phyloP scores from a whole-genome alignment of 1,140 invertebrate species.

The Drosophila micromelanica region DNA sequence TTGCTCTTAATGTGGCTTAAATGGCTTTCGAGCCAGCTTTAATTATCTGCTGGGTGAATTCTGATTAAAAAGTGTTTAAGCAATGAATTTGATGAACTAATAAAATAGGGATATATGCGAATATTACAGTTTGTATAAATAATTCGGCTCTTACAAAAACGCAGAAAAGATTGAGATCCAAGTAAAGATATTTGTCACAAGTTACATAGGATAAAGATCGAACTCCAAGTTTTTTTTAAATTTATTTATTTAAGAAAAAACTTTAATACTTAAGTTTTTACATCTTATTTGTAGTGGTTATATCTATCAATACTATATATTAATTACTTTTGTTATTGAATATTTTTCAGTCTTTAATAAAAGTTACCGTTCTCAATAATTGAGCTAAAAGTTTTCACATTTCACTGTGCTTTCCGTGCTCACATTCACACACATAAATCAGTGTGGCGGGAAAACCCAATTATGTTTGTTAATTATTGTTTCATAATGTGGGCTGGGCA shows the following conservation, averaged over 20 bases:
- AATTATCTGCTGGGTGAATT: not conserved
- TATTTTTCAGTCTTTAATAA: not conserved
- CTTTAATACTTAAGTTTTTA: too few species aligned
- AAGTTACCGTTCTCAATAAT: not conserved
- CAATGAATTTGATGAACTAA: too few species aligned
- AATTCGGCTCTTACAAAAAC: too few species aligned
- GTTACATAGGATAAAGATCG: too few species aligned
- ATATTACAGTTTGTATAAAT: too few species aligned
- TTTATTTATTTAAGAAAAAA: too few species aligned
- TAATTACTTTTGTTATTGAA: not conserved
- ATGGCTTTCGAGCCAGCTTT: not conserved
- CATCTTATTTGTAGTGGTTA: too few species aligned
- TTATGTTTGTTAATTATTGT: slow-evolving; percentile 38
- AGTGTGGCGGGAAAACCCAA: slow-evolving; percentile 14
- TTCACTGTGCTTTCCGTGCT: not conserved
- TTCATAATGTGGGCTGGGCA: slow-evolving; percentile 7
- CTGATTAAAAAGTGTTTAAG: not conserved
- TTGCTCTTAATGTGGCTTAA: slow-evolving; percentile 3
- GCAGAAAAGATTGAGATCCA: too few species aligned
- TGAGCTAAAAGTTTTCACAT: not conserved
- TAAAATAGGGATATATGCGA: too few species aligned
- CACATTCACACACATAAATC: slow-evolving; percentile 15
- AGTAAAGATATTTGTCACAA: too few species aligned
- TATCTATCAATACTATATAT: too few species aligned
- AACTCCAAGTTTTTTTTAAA: too few species aligned